phyloP scores from a whole-genome alignment of 2,113 vertebrate genomes.

The Stegastes partitus region DNA sequence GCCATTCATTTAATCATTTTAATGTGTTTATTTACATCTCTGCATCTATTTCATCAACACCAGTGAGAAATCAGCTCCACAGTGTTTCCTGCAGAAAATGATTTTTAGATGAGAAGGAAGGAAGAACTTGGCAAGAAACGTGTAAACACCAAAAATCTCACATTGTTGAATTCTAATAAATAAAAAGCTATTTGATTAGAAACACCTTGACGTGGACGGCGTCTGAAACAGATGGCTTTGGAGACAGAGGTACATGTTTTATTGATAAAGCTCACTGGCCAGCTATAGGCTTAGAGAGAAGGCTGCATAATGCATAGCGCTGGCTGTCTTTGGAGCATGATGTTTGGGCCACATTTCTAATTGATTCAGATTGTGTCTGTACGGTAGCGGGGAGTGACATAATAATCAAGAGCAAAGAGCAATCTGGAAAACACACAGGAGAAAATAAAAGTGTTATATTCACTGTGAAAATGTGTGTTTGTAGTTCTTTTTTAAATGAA shows the following conservation, averaged over 20 bases:
- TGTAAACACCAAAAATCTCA: not conserved
- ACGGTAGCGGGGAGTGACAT: no score
- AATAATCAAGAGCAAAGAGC: not conserved
- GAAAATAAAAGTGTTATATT: not conserved
- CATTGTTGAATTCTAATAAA: not conserved
- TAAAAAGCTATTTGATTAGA: not conserved
- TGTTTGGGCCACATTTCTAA: conserved; percentile 44
- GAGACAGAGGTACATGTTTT: conserved; percentile 68
- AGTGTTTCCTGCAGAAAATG: not conserved
- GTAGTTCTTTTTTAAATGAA: not conserved
- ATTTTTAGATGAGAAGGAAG: not conserved
- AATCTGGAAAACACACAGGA: not conserved
- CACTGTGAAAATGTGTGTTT: not conserved
- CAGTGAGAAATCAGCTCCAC: no score
- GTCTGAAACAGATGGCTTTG: conserved; percentile 42
- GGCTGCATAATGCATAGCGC: conserved; percentile 67
- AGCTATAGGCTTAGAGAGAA: conserved; percentile 48
- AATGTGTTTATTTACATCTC: not conserved
- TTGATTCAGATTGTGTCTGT: conserved; percentile 6
- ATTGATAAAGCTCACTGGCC: conserved; percentile 65
- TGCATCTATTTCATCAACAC: not conserved
- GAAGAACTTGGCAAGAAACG: not conserved
- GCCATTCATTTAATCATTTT: not conserved
- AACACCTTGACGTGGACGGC: conserved; percentile 15
- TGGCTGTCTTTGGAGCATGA: conserved; percentile 20